Percentiles rank a stretch among this genome's conserved stretches.
phyloP scores from a whole-genome alignment of 2,888 invertebrate species.

The Corythucha ciliata region DNA sequence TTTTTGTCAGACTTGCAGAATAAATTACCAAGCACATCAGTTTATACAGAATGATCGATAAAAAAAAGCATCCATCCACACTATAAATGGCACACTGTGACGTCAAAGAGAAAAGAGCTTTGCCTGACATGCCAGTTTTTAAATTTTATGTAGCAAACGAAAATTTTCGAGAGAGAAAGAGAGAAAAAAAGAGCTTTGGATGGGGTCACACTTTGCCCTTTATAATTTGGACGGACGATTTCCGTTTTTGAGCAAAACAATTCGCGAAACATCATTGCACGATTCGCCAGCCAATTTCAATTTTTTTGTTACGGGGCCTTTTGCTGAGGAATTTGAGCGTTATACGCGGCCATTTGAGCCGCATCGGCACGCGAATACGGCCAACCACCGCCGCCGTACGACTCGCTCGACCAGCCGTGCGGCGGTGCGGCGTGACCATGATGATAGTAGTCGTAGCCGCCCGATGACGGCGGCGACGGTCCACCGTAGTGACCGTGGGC shows the following conservation, averaged over 20 bases:
- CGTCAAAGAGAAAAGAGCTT: slow-evolving; percentile 16
- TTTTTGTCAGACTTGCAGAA: not conserved
- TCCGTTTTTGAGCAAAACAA: slow-evolving; percentile 2
- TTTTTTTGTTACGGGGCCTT: no score
- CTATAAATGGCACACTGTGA: slow-evolving; percentile 31
- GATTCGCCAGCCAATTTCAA: not conserved
- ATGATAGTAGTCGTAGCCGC: not conserved
- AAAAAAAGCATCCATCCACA: slow-evolving; percentile 31
- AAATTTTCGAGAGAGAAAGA: not conserved
- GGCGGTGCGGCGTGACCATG: slow-evolving; percentile 22
- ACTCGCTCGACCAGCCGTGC: slow-evolving; percentile 14
- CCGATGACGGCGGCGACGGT: slow-evolving; percentile 1
- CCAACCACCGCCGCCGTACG: slow-evolving; percentile 14
- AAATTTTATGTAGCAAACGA: slow-evolving; percentile 4
- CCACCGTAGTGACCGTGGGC: slow-evolving; percentile 17
- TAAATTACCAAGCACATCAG: not conserved
- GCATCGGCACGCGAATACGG: slow-evolving; percentile 23
- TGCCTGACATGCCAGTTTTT: slow-evolving; percentile 29
- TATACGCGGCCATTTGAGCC: slow-evolving; percentile 19
- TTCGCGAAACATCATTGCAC: slow-evolving; percentile 3
- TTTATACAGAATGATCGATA: slow-evolving; percentile 19
- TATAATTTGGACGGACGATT: slow-evolving; percentile 29
- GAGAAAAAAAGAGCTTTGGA: not conserved
- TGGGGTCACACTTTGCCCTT: slow-evolving; percentile 30
- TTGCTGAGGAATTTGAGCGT: slow-evolving; percentile 8